Base-by-base conservation (phyloP, 2,113 vertebrate genomes). In the Arizona elegans region DNA sequence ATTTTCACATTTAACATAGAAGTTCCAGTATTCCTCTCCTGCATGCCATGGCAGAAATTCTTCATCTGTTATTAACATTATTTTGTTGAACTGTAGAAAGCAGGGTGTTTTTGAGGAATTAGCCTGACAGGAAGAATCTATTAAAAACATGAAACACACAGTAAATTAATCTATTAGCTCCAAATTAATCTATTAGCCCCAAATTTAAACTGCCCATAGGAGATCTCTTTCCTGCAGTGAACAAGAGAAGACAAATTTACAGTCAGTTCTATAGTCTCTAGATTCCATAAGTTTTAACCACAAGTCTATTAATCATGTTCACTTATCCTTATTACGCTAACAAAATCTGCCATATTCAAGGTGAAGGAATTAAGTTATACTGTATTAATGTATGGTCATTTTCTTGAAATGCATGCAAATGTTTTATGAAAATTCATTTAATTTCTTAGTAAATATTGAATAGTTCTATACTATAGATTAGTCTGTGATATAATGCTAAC, bases 1-100 rank as follows among this genome's bases (percentile, higher is more conserved):
- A 85, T 94, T 90, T 92, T 97, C 85, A 93, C 94, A 96, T 5
- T 56, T 88, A 86, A 88, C 90, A 88, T 98, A 98, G 91, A 96
- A 97, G 92, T 95, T 97, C 99, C 99, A 99, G 89, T 98, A 94
- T 54, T 94, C 92, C 93, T 99, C 98, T 98, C 98, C 98, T 29
- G 97, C 4, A 56, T 97, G 94, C 8, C 95, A 97, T 0, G 98
- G 98, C 8, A 99, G 93, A 92, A 98, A 96, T 95, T 99, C 99
- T n/a, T 98, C 97, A 91, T 98, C 94, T 6, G 70, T 81, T 86
- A 98, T 96, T 93, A 98, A 53, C 53, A 97, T 92, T 94, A 98
- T 92, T 26, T 97, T 97, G 65, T 59, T 95, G 95, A 99, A 96
- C 13, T 97, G 97, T 96, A 98, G 97, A 50, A 98, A 95, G 86